phyloP scores from a whole-genome alignment of 2,797 vertebrate species.

The Argyrosomus regius region DNA sequence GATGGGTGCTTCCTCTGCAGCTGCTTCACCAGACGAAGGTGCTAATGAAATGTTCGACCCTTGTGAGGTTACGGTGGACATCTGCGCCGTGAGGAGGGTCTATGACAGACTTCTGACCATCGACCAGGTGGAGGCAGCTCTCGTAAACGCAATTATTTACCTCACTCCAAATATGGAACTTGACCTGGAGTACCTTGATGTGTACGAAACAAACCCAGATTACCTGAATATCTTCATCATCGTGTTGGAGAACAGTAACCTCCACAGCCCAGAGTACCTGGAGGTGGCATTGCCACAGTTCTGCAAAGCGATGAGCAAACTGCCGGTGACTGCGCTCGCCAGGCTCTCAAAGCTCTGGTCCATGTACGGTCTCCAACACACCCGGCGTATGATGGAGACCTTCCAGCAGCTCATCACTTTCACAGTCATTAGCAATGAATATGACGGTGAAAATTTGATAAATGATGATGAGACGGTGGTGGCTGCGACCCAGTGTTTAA shows the following conservation, averaged over 20 bases:
- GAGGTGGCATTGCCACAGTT: conserved; percentile 96
- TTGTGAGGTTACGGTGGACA: conserved; percentile 92
- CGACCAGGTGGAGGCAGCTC: conserved; percentile 94
- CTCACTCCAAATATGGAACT: conserved; percentile 97
- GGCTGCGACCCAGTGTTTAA: conserved; percentile 96
- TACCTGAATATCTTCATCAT: conserved; percentile 98
- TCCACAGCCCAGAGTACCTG: conserved; percentile 98
- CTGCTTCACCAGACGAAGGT: conserved; percentile 84
- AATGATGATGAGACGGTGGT: conserved; percentile 97
- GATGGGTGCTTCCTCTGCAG: conserved; percentile 85
- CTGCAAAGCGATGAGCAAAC: conserved; percentile 98
- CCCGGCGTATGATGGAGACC: conserved; percentile 96
- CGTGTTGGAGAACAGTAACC: conserved; percentile 97
- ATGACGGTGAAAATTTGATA: conserved; percentile 92
- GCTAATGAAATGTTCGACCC: conserved; percentile 82
- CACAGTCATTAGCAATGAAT: conserved; percentile 98
- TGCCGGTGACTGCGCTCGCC: conserved; percentile 92
- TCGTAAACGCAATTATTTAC: conserved; percentile 96
- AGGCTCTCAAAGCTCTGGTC: conserved; percentile 94
- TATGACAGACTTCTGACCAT: conserved; percentile 92
- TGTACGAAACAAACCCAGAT: conserved; percentile 94
- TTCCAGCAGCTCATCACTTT: conserved; percentile 99
- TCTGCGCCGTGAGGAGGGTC: conserved; percentile 93
- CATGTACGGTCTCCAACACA: conserved; percentile 88
- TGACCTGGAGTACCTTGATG: conserved; percentile 97